Percentiles rank a stretch among this genome's conserved stretches.
Evolutionary conservation across 2,888 invertebrate species (phyloP).

Genomic region (Himalopsyche kuldschensis): DNA sequence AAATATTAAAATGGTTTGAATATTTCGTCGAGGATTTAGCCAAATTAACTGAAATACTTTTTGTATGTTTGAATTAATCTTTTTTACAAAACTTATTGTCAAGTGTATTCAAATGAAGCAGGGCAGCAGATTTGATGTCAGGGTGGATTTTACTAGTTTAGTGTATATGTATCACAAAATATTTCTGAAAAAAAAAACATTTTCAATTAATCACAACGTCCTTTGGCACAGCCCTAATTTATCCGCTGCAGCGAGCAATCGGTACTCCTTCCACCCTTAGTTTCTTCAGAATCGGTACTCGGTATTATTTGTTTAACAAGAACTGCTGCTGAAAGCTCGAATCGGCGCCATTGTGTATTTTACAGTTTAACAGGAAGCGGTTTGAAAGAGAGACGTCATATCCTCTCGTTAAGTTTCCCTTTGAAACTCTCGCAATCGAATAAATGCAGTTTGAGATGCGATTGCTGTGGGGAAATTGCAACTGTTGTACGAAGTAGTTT

Average conservation of each 20-base stretch:
- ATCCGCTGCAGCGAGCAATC: neutral
- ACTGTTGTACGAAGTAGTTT: neutral
- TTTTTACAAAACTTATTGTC: too few relatives aligned
- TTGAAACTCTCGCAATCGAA: neutral
- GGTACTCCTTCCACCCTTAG: neutral
- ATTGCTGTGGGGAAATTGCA: neutral
- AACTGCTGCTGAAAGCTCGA: conserved; percentile 23
- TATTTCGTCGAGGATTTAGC: too few relatives aligned
- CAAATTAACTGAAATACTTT: too few relatives aligned
- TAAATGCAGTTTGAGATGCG: neutral
- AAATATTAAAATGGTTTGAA: too few relatives aligned
- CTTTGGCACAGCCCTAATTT: neutral
- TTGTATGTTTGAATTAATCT: too few relatives aligned
- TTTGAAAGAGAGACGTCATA: conserved; percentile 2
- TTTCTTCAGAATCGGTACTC: conserved; percentile 24
- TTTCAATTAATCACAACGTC: too few relatives aligned
- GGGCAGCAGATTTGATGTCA: too few relatives aligned
- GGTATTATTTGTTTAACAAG: conserved; percentile 23
- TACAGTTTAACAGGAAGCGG: conserved; percentile 27
- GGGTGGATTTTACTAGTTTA: too few relatives aligned
- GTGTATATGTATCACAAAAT: too few relatives aligned
- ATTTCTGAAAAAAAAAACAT: too few relatives aligned
- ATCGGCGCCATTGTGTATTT: conserved; percentile 22
- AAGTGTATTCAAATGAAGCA: too few relatives aligned
- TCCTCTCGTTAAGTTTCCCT: neutral